These are phyloP conservation scores for Mastacembelus armatus DNA, from an alignment of 2,797 vertebrate species.

Conservation along the genomic window DNA sequence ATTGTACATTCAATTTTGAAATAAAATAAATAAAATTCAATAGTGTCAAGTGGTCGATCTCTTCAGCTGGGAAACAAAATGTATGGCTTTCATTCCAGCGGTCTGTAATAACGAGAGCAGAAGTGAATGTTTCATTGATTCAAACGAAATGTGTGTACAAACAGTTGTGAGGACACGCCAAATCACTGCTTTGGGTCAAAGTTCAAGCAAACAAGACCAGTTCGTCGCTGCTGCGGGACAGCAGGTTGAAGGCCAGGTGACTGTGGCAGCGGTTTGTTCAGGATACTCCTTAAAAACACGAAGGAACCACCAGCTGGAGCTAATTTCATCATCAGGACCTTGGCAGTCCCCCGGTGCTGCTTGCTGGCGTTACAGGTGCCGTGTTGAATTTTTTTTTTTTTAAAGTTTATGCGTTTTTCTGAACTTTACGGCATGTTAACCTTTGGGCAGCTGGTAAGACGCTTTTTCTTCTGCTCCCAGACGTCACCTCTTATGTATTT, in stretches of 20 bases:
- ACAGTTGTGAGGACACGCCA: too few relatives aligned
- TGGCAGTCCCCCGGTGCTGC: neutral
- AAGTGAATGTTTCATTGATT: neutral
- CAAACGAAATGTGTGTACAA: neutral
- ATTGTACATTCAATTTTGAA: constrained; percentile 80
- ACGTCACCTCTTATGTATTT: too few relatives aligned
- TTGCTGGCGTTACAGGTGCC: constrained; percentile 10
- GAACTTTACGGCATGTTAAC: too few relatives aligned
- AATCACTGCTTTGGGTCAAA: constrained; percentile 22
- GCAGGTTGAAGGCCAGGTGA: too few relatives aligned
- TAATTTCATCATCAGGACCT: constrained; percentile 1
- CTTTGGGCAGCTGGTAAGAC: too few relatives aligned
- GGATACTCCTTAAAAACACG: too few relatives aligned
- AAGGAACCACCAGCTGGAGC: constrained; percentile 25
- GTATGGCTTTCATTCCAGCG: neutral
- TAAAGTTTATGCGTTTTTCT: too few relatives aligned
- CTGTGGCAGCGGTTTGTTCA: too few relatives aligned
- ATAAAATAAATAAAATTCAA: constrained; percentile 77
- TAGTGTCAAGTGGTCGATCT: constrained; percentile 30
- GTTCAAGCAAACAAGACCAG: constrained; percentile 20
- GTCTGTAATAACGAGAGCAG: neutral
- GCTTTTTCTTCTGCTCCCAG: too few relatives aligned
- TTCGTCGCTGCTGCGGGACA: neutral
- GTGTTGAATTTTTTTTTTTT: neutral
- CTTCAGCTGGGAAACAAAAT: neutral